Conservation (phyloP, 2,113 vertebrate species). For the Corydoras maculifer region DNA sequence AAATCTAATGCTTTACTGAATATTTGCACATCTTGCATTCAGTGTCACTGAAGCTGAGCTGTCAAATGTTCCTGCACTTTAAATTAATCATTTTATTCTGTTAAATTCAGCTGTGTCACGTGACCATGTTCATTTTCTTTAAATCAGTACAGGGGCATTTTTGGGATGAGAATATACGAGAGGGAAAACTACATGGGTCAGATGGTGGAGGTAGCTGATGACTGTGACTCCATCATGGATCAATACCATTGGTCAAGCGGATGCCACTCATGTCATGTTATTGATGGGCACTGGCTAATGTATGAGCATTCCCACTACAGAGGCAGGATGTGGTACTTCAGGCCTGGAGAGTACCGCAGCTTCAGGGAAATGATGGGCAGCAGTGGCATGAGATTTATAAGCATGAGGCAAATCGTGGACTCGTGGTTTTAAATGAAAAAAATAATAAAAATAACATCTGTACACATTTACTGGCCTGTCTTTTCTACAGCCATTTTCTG, state of each 20-base stretch:
- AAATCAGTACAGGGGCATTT: constrained; percentile 31
- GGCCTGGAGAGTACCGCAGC: constrained; percentile 46
- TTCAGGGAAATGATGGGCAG: constrained; percentile 33
- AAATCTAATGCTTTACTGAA: too few species aligned
- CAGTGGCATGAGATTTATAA: constrained; percentile 16
- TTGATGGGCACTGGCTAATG: constrained; percentile 55
- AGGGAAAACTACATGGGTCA: constrained; percentile 51
- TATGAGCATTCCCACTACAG: constrained; percentile 50
- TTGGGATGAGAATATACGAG: constrained; percentile 55
- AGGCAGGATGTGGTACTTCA: constrained; percentile 45
- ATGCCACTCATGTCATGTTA: constrained; percentile 52
- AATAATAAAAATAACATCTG: not conserved
- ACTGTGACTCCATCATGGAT: constrained; percentile 25
- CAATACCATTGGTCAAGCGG: constrained; percentile 25
- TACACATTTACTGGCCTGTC: too few species aligned
- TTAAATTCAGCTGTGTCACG: too few species aligned
- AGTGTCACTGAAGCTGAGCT: not conserved
- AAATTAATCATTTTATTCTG: not conserved
- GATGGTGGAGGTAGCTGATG: constrained; percentile 24
- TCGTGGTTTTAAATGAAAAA: constrained; percentile 11
- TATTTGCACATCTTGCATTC: not conserved
- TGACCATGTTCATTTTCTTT: not conserved
- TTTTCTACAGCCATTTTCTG: too few species aligned
- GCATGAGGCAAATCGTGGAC: constrained; percentile 26
- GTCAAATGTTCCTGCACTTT: not conserved